Conservation (phyloP, 2,797 vertebrate species). For the Morelia viridis region DNA sequence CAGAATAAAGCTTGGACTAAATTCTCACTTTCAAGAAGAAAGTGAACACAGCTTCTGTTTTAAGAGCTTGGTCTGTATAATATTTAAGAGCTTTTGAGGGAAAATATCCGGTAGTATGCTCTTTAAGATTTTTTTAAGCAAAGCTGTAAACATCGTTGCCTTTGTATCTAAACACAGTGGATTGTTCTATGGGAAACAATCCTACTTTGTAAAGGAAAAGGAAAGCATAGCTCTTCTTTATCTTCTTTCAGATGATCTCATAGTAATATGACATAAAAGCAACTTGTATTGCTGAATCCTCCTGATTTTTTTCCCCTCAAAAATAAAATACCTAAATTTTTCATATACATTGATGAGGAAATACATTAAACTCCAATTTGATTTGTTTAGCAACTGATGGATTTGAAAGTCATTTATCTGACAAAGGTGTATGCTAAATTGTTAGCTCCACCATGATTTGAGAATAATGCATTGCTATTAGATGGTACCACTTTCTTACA, state of each 20-base stretch:
- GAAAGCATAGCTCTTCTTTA: background rate
- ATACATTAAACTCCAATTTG: background rate
- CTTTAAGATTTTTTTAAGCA: background rate
- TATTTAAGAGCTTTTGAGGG: background rate
- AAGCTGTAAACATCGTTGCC: background rate
- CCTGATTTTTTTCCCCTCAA: background rate
- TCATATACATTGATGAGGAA: background rate
- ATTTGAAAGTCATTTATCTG: background rate
- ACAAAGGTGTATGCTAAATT: background rate
- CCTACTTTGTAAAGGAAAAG: background rate
- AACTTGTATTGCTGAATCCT: background rate
- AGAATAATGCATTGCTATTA: background rate
- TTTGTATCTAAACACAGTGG: background rate
- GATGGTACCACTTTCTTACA: background rate
- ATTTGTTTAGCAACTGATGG: background rate
- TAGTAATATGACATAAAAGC: background rate
- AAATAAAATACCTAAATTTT: background rate
- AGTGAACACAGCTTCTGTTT: background rate
- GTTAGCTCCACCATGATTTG: background rate
- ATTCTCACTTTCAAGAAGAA: background rate
- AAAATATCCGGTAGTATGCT: background rate
- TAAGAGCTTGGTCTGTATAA: background rate
- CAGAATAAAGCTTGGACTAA: background rate
- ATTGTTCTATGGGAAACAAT: conserved; percentile 14
- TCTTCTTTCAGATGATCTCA: conserved; percentile 18